A percentile compares a stretch with the other conserved stretches of the same genome.
phyloP scores from a whole-genome alignment of 2,888 invertebrate genomes.

The Platycheirus rosarum region DNA sequence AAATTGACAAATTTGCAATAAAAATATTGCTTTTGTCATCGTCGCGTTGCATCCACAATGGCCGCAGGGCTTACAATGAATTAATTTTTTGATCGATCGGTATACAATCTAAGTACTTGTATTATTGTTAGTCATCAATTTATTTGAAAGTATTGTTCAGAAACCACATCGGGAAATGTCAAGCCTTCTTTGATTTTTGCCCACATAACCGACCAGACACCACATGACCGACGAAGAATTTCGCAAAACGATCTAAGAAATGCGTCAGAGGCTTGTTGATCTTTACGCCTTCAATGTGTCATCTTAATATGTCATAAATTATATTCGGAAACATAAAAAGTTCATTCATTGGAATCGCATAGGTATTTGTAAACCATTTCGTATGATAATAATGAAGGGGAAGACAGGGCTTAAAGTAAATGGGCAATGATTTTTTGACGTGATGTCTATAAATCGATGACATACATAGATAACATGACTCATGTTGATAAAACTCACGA shows the following conservation, averaged over 20 bases:
- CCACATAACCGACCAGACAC: not conserved
- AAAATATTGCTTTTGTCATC: not conserved
- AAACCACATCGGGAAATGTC: not conserved
- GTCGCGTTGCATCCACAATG: not conserved
- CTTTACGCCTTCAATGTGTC: not conserved
- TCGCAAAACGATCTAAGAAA: conserved; percentile 13
- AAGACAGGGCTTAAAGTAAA: no score
- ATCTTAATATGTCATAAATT: conserved; percentile 1
- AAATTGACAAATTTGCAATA: not conserved
- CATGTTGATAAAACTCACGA: no score
- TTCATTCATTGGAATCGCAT: not conserved
- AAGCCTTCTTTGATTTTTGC: conserved; percentile 3
- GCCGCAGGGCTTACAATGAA: not conserved
- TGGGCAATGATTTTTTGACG: no score
- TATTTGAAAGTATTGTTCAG: not conserved
- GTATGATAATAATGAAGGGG: no score
- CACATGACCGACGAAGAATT: not conserved
- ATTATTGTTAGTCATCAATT: not conserved
- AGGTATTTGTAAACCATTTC: not conserved
- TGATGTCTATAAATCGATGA: no score
- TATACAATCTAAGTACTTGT: not conserved
- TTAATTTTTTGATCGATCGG: conserved; percentile 8
- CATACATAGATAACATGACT: no score
- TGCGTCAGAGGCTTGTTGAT: conserved; percentile 18
- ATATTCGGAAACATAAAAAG: conserved; percentile 9